A percentile compares a stretch with the other conserved stretches of the same genome.
Conservation (phyloP, 2,797 vertebrate species). For the Chromobotia macracanthus region DNA sequence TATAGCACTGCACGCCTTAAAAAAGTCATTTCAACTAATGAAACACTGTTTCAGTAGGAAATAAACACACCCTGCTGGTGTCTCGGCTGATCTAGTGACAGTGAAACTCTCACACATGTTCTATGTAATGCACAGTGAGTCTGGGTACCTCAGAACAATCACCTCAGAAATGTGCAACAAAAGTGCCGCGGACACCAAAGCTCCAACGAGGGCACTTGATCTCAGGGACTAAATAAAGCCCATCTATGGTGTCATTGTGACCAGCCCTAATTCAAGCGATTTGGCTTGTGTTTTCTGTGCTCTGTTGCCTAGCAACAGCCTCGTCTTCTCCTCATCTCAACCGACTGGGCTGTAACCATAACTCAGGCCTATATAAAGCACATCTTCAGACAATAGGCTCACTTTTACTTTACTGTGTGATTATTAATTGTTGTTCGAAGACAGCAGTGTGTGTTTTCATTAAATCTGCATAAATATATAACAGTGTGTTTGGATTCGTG, state of each 20-base stretch:
- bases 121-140: neutral
- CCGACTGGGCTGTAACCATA: slow-evolving; percentile 41
- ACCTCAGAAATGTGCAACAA: slow-evolving; percentile 40
- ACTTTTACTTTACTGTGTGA: neutral
- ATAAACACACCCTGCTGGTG: neutral
- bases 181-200: slow-evolving; percentile 18
- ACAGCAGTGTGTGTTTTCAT: neutral
- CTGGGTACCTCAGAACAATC: slow-evolving; percentile 25
- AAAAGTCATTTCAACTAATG: no score
- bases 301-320: slow-evolving; percentile 83
- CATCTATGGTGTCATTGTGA: slow-evolving; percentile 38
- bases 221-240: slow-evolving; percentile 55
- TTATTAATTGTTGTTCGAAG: neutral
- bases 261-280: slow-evolving; percentile 66
- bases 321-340: slow-evolving; percentile 72
- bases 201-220: slow-evolving; percentile 29
- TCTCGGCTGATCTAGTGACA: neutral
- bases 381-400: slow-evolving; percentile 27
- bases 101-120: no score
- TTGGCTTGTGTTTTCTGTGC: slow-evolving; percentile 68
- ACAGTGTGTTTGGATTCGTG: neutral
- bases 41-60: neutral
- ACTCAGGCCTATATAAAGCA: slow-evolving; percentile 45
- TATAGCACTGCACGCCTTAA: no score
- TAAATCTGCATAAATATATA: neutral